Evolutionary conservation across 2,113 vertebrate genomes (phyloP).

Genomic region (Pedionomus torquatus): DNA sequence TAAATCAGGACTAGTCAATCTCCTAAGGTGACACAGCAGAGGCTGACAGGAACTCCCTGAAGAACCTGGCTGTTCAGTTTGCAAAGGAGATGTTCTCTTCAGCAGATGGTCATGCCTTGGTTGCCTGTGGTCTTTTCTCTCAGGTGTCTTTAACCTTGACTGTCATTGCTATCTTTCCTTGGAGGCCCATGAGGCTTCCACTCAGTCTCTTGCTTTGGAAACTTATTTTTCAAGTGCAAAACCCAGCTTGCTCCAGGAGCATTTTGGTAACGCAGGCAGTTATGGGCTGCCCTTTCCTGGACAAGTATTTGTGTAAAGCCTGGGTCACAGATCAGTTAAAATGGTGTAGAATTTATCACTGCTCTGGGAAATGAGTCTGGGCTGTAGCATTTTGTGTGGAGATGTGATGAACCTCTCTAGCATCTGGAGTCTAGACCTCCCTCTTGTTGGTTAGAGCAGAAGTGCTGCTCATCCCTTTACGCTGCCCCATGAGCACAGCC

Average conservation of each 20-base stretch:
- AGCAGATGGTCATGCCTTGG: background rate
- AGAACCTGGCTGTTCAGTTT: slow-evolving; percentile 26
- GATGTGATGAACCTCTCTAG: background rate
- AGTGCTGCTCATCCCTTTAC: background rate
- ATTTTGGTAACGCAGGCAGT: background rate
- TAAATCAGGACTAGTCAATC: background rate
- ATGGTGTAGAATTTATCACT: background rate
- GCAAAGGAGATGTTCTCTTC: background rate
- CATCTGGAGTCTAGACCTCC: background rate
- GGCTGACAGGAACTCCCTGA: background rate
- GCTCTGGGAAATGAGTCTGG: background rate
- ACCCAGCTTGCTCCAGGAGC: background rate
- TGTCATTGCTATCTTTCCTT: background rate
- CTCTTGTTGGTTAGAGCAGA: background rate
- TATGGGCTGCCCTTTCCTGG: background rate
- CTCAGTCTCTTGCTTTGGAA: background rate
- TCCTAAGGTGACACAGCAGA: background rate
- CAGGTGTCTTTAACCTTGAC: background rate
- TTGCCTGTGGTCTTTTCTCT: background rate
- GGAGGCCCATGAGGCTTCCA: accelerated
- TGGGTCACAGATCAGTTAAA: background rate
- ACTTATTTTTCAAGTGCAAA: background rate
- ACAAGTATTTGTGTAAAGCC: background rate
- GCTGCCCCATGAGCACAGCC: background rate
- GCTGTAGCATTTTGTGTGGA: background rate